These are phyloP conservation scores for Philereme vetulata DNA, from an alignment of 2,888 invertebrate genomes.

Conservation along the genomic window DNA sequence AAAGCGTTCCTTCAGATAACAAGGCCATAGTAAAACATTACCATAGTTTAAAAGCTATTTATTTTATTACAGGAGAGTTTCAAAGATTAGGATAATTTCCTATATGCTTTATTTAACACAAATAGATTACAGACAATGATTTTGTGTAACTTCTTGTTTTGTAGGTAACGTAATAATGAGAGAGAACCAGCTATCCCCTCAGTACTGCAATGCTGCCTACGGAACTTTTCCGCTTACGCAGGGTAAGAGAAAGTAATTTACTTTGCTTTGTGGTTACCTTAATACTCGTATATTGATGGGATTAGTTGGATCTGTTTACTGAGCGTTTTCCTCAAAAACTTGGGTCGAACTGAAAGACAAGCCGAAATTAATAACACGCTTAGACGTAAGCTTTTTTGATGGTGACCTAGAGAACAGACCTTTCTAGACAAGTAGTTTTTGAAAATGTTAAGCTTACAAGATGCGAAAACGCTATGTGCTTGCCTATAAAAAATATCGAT, in stretches of 20 bases:
- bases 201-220: slow-evolving; percentile 13
- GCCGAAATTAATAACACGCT: slow-evolving; percentile 23
- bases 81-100: too few species aligned
- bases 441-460: not conserved
- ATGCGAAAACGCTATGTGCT: too few species aligned
- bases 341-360: slow-evolving; percentile 8
- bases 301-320: slow-evolving; percentile 38
- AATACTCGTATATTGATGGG: slow-evolving; percentile 41
- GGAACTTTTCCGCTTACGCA: slow-evolving; percentile 47
- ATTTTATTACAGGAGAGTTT: too few species aligned
- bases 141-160: too few species aligned
- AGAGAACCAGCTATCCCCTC: slow-evolving; percentile 1
- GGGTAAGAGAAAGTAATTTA: slow-evolving; percentile 40
- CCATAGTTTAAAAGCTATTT: too few species aligned
- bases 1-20: too few species aligned
- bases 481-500: too few species aligned
- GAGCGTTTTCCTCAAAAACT: slow-evolving; percentile 31
- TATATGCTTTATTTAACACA: too few species aligned
- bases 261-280: slow-evolving; percentile 40
- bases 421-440: slow-evolving; percentile 3
- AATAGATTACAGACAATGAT: too few species aligned
- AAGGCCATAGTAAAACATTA: too few species aligned
- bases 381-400: slow-evolving; percentile 15
- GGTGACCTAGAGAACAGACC: slow-evolving; percentile 3
- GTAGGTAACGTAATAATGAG: too few species aligned